phyloP scores from a whole-genome alignment of 2,113 vertebrate genomes.

The Oreochromis aureus region DNA sequence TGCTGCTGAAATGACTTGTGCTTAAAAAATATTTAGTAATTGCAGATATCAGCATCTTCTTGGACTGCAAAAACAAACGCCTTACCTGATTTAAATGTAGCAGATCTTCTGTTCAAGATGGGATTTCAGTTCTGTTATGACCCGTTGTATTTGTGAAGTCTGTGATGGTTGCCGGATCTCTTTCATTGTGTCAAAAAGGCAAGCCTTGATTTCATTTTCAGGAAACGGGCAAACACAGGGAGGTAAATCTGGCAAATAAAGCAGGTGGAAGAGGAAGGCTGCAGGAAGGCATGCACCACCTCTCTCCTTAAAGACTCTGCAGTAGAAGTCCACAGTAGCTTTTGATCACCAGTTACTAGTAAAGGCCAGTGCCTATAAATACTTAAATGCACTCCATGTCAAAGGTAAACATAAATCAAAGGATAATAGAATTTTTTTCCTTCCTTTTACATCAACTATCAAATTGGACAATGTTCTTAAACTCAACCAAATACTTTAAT shows the following conservation, averaged over 20 bases:
- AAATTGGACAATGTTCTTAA: not conserved
- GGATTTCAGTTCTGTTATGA: not conserved
- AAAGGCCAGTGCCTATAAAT: not conserved
- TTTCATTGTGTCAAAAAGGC: not conserved
- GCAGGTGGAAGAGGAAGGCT: not conserved
- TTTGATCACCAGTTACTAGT: not conserved
- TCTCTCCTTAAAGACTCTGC: not conserved
- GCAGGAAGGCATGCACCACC: not conserved
- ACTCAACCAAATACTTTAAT: not conserved
- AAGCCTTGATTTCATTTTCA: not conserved
- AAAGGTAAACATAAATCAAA: not conserved
- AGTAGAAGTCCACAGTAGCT: not conserved
- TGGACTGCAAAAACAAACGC: not conserved
- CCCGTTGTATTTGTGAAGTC: not conserved
- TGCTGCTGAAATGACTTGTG: not conserved
- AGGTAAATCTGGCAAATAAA: not conserved
- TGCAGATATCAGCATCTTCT: not conserved
- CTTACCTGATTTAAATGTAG: not conserved
- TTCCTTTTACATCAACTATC: not conserved
- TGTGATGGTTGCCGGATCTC: not conserved
- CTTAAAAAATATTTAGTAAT: not conserved
- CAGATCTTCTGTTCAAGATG: not conserved
- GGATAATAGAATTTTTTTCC: accelerated
- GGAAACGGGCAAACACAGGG: not conserved
- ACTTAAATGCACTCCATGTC: accelerated